Base-by-base conservation (phyloP, 2,113 vertebrate genomes). In the Corynorhinus townsendii region DNA sequence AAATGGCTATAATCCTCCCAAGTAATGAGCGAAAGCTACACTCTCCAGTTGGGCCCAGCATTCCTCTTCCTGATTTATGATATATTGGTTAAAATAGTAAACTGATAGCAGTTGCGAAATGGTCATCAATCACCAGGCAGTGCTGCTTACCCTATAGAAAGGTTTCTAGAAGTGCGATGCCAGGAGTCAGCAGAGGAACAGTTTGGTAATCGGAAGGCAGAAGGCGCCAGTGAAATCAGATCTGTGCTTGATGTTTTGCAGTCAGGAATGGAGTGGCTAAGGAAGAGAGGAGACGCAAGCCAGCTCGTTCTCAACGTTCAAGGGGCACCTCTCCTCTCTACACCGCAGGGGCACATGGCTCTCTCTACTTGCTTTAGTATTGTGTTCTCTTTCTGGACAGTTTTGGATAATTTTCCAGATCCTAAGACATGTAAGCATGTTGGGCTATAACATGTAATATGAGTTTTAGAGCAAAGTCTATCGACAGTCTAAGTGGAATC, bases 61-160 rank as follows among this genome's bases (percentile, higher is more conserved):
- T 98, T 97, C 97, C 97, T 98, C 97, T 98, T 98, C 72, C 97
- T 98, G 98, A 98, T 98, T 98, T 98, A 98, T 98, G 93, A 89
- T 96, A 96, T 96, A 98, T 97, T 97, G 98, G 97, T 98, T 96
- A 97, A 98, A 98, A 98, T 96, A 98, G 98, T 98, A 98, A 98
- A 98, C 98, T 98, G 97, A 98, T 98, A 98, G 97, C 96, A 96
- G 96, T 98, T 0, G 0, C 94, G 89, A 97, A 98, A 96, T 91
- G 93, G 82, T 28, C 0, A 98, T 98, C 97, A 96, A 98, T 98
- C 98, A 98, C 85, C 59, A 9, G 30, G 66, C 76, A 90, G 33
- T 95, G 93, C 95, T 97, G 94, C 97, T 97, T 97, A 93, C 98
- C 96, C 96, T 93, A 89, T 54, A 93, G 97, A 95, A 97, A 98